phyloP scores from a whole-genome alignment of 2,113 vertebrate genomes.

The Sander lucioperca region DNA sequence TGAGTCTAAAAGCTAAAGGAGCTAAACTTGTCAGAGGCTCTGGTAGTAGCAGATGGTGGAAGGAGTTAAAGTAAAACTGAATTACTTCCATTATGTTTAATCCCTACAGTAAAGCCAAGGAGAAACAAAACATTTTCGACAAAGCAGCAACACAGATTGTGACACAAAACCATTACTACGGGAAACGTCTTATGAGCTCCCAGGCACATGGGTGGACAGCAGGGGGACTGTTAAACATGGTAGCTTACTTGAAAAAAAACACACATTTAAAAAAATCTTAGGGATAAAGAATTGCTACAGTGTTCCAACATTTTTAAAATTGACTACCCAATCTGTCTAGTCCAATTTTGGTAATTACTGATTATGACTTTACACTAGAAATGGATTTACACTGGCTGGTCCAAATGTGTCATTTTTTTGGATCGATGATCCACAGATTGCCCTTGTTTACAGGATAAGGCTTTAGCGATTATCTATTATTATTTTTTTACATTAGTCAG shows the following conservation, averaged over 20 bases:
- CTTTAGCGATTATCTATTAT: too few relatives aligned
- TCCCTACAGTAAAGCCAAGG: neutral
- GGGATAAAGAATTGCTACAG: neutral
- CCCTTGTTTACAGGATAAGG: neutral
- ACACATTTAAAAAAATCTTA: neutral
- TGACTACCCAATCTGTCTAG: neutral
- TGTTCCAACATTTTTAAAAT: neutral
- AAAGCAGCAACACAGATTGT: neutral
- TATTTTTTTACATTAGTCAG: too few relatives aligned
- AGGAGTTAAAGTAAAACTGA: neutral
- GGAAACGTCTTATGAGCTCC: neutral
- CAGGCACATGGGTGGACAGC: neutral
- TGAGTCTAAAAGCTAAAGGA: neutral
- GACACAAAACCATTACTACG: neutral
- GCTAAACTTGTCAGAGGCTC: neutral
- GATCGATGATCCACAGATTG: neutral
- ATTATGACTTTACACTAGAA: neutral
- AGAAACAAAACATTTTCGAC: neutral
- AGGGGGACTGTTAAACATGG: neutral
- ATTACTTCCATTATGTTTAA: constrained; percentile 1
- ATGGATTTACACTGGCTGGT: neutral
- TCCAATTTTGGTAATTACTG: neutral
- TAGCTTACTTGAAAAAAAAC: neutral
- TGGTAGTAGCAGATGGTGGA: neutral
- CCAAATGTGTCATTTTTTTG: neutral